phyloP scores from a whole-genome alignment of 2,888 invertebrate species.

The Myathropa florea region DNA sequence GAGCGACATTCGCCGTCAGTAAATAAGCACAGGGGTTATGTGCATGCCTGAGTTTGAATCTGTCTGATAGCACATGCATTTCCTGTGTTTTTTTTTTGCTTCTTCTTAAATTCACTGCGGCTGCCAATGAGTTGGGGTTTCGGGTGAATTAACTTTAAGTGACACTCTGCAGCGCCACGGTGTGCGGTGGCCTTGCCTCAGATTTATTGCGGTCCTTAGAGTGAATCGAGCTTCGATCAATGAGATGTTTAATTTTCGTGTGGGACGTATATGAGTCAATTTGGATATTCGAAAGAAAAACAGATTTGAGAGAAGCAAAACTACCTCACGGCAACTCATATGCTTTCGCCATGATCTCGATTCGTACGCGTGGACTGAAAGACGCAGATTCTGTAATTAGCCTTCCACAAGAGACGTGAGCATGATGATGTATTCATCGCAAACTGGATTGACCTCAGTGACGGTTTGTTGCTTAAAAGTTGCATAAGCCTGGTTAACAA shows the following conservation, averaged over 20 bases:
- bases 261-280: neutral
- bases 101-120: neutral
- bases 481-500: too few relatives aligned
- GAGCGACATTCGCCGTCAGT: conserved; percentile 6
- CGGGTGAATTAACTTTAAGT: neutral
- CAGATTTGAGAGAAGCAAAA: too few relatives aligned
- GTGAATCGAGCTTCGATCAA: neutral
- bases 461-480: too few relatives aligned
- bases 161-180: neutral
- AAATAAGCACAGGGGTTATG: conserved; percentile 49
- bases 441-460: too few relatives aligned
- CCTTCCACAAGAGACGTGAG: too few relatives aligned
- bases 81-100: conserved; percentile 37
- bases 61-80: conserved; percentile 48
- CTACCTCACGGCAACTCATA: neutral
- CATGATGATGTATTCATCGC: too few relatives aligned
- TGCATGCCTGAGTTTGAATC: conserved; percentile 19
- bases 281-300: neutral
- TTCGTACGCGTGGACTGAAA: too few relatives aligned
- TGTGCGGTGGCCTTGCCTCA: neutral
- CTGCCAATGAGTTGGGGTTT: conserved; percentile 3
- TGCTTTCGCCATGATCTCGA: neutral
- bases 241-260: neutral
- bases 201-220: neutral
- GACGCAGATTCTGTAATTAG: too few relatives aligned